These are phyloP conservation scores for Ivindomyrus marchei DNA, from an alignment of 2,113 vertebrate species.

Conservation along the genomic window DNA sequence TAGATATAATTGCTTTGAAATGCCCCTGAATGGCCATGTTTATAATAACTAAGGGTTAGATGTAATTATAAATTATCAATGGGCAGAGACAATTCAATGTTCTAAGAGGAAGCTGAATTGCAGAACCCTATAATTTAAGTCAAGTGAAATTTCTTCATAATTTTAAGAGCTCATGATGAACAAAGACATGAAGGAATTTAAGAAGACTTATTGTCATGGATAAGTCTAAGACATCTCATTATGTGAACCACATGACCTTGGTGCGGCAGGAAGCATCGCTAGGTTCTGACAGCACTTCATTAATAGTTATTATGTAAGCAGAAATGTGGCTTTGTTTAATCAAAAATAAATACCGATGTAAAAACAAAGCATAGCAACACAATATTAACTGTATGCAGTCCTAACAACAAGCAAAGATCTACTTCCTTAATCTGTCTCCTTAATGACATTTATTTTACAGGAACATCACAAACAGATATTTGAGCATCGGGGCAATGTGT, in stretches of 20 bases:
- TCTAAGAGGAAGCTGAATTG: constrained; percentile 7
- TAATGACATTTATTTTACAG: constrained; percentile 2
- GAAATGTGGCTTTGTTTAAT: not conserved
- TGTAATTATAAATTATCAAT: constrained; percentile 14
- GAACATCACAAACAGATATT: not conserved
- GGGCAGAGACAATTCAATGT: not conserved
- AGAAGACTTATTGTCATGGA: not conserved
- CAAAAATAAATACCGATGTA: not conserved
- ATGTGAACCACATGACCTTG: constrained; percentile 13
- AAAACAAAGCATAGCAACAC: not conserved
- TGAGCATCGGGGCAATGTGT: not conserved
- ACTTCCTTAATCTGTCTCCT: not conserved
- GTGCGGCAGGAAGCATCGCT: not conserved
- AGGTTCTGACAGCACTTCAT: not conserved
- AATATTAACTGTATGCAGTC: not conserved
- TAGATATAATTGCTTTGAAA: constrained; percentile 25
- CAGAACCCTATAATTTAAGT: not conserved
- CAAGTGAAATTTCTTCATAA: constrained; percentile 5
- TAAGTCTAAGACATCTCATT: constrained; percentile 7
- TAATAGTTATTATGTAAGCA: not conserved
- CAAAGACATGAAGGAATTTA: constrained; percentile 11
- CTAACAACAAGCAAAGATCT: not conserved
- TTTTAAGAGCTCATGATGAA: constrained; percentile 4
- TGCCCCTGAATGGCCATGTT: constrained; percentile 24
- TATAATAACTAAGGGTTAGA: constrained; percentile 7